Evolutionary conservation across 2,113 vertebrate species (phyloP), one percentile per base, ranked within the genome.

Genomic region (Bathybates hornii): DNA sequence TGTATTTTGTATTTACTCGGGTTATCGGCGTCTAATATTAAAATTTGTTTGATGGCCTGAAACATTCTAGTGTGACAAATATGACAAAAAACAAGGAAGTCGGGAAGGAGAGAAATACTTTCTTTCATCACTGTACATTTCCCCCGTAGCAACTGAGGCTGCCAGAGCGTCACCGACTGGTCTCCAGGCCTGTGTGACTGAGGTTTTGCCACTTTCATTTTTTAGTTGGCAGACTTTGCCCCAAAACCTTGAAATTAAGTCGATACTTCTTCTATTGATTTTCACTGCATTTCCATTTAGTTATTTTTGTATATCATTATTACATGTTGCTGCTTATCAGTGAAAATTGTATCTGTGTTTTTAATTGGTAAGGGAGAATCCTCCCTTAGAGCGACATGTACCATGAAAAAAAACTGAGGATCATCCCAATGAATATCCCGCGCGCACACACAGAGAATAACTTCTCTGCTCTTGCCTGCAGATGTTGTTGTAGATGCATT

Each of bases 311-410:
- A 73, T 48, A 17, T 17, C 9, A 48, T 17, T 45, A 17, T 48
- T 73, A 0, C 0, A 48, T 17, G 43, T 29, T 0, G 21, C 14
- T 76, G 2, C 21, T 76, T 76, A 76, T 48, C 41, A 11, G 9
- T 45, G 41, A 4, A 45, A 73, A 45, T 1, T 73, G 12, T 71
- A 71, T 71, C 38, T 16, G 34, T 71, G 66, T 43, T 6, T 21
- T 73, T 43, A 71, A 71, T 9, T 73, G 13, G 2, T 71, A 14
- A 71, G 7, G 36, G 7, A 43, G 36, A 71, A 71, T 43, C 38
- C 66, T 43, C 66, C 63, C 34, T 68, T 68, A 24, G 3, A 71
- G 66, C n/a, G 3, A 71, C n/a, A 41, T 1, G 19, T 24, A 21
- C 36, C 11, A 68, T 68, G 1, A 41, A 21, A 41, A 68, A 68